phyloP scores from a whole-genome alignment of 2,113 vertebrate genomes.

The Heterotis niloticus region DNA sequence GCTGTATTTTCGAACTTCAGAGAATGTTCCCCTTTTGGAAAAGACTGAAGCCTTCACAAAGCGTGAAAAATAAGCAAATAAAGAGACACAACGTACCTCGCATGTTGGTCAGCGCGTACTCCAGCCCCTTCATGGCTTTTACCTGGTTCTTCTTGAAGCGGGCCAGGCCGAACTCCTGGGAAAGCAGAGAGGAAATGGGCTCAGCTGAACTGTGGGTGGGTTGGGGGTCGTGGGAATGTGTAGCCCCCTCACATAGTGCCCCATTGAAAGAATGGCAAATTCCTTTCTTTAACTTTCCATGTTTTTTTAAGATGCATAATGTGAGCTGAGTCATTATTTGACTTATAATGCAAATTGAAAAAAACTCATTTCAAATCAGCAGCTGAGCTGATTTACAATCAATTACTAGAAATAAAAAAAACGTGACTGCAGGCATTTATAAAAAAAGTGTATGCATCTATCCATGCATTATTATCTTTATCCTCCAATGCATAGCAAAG shows the following conservation, averaged over 20 bases:
- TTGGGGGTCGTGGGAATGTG: background rate
- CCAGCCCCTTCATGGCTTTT: constrained; percentile 71
- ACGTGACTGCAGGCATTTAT: too few species aligned
- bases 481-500: too few species aligned
- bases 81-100: constrained; percentile 66
- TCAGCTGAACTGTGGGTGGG: constrained; percentile 29
- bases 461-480: too few species aligned
- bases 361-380: too few species aligned
- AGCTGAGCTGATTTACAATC: too few species aligned
- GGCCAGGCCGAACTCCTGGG: constrained; percentile 71
- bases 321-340: too few species aligned
- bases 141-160: constrained; percentile 72
- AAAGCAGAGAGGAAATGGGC: constrained; percentile 29
- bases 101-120: constrained; percentile 63
- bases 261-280: too few species aligned
- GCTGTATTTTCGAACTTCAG: constrained; percentile 22
- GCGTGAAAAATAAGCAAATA: background rate
- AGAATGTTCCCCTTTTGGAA: background rate
- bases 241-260: background rate
- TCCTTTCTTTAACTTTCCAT: too few species aligned
- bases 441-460: too few species aligned
- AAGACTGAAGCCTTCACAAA: background rate
- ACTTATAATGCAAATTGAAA: too few species aligned
- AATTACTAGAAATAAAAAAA: too few species aligned
- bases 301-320: too few species aligned